Percentiles rank a stretch among this genome's conserved stretches.
These are phyloP conservation scores for Euphonia xanthogaster DNA, from an alignment of 2,797 vertebrate genomes.

Conservation along the genomic window DNA sequence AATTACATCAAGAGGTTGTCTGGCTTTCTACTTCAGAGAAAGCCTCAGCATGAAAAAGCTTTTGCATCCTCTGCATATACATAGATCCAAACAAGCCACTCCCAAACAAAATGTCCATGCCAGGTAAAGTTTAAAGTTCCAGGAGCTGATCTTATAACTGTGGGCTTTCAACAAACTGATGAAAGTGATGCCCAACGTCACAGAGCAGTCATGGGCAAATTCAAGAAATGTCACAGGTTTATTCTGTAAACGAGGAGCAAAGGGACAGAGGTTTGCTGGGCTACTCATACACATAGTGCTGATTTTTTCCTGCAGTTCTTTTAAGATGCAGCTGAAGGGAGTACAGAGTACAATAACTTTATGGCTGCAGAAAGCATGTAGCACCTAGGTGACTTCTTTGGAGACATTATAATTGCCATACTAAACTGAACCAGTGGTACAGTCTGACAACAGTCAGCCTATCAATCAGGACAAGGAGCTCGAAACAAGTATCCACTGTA, in stretches of 20 bases:
- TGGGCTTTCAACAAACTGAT: slow-evolving; percentile 15
- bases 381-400: background rate
- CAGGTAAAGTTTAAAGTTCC: background rate
- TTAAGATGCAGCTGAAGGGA: background rate
- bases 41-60: background rate
- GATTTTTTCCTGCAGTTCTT: background rate
- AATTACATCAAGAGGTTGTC: background rate
- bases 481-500: background rate
- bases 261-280: background rate
- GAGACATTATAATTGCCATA: background rate
- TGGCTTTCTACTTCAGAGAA: background rate
- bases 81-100: background rate
- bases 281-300: background rate
- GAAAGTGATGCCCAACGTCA: slow-evolving; percentile 9
- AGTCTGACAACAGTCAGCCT: background rate
- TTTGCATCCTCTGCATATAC: background rate
- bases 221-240: slow-evolving; percentile 40
- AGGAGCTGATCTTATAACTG: slow-evolving; percentile 16
- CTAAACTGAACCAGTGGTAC: background rate
- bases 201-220: slow-evolving; percentile 17
- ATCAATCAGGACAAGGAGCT: background rate
- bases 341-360: background rate
- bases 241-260: background rate
- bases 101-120: slow-evolving; percentile 33
- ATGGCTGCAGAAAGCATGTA: background rate